Conservation (phyloP, 2,888 invertebrate genomes). For the Dryococelus australis region DNA sequence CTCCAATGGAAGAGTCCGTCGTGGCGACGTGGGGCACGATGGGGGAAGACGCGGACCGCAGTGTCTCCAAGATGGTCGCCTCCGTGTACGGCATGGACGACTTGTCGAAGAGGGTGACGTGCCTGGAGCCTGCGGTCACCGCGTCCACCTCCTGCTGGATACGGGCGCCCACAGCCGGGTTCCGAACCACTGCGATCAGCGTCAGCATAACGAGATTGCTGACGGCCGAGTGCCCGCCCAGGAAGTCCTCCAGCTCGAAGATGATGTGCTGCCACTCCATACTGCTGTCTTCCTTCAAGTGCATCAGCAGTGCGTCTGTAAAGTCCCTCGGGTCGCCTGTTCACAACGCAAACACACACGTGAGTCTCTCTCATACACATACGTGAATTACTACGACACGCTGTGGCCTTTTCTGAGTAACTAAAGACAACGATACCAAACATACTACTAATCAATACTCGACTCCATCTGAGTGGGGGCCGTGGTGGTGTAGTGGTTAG, state of each 20-base stretch:
- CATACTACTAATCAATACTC: no score
- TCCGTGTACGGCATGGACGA: constrained; percentile 78
- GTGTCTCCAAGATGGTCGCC: constrained; percentile 80
- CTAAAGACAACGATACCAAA: no score
- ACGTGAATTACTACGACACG: no score
- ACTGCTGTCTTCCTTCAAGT: constrained; percentile 69
- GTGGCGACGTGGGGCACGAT: constrained; percentile 91
- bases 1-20: constrained; percentile 72
- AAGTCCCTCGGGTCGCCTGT: constrained; percentile 70
- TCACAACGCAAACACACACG: constrained; percentile 27
- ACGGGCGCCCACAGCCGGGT: constrained; percentile 69
- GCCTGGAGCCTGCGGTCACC: constrained; percentile 64
- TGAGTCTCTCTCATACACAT: no score
- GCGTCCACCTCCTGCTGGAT: constrained; percentile 75
- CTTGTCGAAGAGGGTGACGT: constrained; percentile 72
- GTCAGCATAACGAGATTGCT: constrained; percentile 84
- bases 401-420: no score
- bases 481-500: no score
- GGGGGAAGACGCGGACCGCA: constrained; percentile 83
- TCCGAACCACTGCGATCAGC: constrained; percentile 70
- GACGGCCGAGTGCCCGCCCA: constrained; percentile 88
- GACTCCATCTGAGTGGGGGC: no score
- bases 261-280: constrained; percentile 82
- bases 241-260: constrained; percentile 84
- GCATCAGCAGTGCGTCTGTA: constrained; percentile 78